Conservation (phyloP, 2,113 vertebrate genomes). For the Oryzias curvinotus region DNA sequence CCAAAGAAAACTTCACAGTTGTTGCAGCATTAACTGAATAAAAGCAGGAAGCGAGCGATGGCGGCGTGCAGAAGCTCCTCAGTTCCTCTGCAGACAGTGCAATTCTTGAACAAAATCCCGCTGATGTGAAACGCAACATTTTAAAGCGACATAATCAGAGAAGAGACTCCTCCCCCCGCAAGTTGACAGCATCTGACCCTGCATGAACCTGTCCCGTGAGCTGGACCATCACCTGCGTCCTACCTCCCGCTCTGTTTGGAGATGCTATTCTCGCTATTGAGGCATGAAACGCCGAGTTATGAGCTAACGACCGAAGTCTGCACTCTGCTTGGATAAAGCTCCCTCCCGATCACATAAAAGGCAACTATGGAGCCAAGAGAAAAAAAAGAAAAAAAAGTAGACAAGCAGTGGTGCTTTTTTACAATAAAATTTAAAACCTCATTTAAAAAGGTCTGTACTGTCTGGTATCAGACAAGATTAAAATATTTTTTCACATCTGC, state of each 20-base stretch:
- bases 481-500: conserved; percentile 15
- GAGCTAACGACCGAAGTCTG: conserved; percentile 46
- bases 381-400: conserved; percentile 24
- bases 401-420: conserved; percentile 34
- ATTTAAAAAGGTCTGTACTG: conserved; percentile 53
- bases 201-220: conserved; percentile 5
- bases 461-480: conserved; percentile 37
- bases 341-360: conserved; percentile 38
- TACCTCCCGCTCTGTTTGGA: conserved; percentile 42
- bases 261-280: conserved; percentile 52
- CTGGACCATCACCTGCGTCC: conserved; percentile 28
- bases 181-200: conserved; percentile 9
- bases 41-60: neutral
- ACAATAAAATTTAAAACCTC: conserved; percentile 56
- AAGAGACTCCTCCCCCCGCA: conserved; percentile 12
- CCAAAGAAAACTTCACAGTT: conserved; percentile 20
- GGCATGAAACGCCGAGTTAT: conserved; percentile 49
- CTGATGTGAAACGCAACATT: conserved; percentile 33
- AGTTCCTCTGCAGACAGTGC: neutral
- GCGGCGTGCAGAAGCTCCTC: conserved; percentile 6
- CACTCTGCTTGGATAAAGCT: conserved; percentile 22
- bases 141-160: conserved; percentile 30
- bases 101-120: conserved; percentile 36
- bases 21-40: conserved; percentile 5
- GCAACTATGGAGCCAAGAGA: conserved; percentile 32